Conservation (phyloP, 1,140 invertebrate genomes). For the Aphaenogaster rudis region DNA sequence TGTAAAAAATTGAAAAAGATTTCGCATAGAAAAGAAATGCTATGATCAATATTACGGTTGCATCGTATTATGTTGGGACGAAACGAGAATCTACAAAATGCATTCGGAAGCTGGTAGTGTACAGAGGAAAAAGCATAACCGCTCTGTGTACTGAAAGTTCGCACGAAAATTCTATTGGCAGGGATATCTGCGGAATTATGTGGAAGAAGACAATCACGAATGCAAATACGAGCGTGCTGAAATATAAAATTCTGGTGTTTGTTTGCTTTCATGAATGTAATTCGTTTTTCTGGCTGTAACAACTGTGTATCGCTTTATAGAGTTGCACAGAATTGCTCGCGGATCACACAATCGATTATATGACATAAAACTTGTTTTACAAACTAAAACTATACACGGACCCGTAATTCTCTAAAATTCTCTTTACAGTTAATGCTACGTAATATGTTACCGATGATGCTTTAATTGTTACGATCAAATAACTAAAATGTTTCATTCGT, state of each 20-base stretch:
- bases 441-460: background rate
- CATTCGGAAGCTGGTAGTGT: constrained; percentile 24
- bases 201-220: constrained; percentile 54
- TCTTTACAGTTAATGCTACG: background rate
- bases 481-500: background rate
- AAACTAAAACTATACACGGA: background rate
- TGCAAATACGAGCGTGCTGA: constrained; percentile 45
- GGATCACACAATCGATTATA: background rate
- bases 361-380: background rate
- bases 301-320: background rate
- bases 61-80: background rate
- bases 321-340: background rate
- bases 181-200: constrained; percentile 43
- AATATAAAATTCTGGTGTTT: constrained; percentile 54
- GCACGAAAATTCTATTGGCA: constrained; percentile 35
- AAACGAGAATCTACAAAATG: constrained; percentile 52
- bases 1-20: constrained; percentile 41
- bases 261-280: constrained; percentile 42
- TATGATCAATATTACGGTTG: background rate
- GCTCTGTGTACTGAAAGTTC: constrained; percentile 5
- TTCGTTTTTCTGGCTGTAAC: constrained; percentile 20
- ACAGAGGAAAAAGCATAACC: constrained; percentile 6
- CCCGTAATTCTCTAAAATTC: background rate
- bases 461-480: background rate
- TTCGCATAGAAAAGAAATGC: background rate